Percentiles rank a stretch among this genome's conserved stretches.
Conservation (phyloP, 2,113 vertebrate species). For the Halcyon senegalensis region DNA sequence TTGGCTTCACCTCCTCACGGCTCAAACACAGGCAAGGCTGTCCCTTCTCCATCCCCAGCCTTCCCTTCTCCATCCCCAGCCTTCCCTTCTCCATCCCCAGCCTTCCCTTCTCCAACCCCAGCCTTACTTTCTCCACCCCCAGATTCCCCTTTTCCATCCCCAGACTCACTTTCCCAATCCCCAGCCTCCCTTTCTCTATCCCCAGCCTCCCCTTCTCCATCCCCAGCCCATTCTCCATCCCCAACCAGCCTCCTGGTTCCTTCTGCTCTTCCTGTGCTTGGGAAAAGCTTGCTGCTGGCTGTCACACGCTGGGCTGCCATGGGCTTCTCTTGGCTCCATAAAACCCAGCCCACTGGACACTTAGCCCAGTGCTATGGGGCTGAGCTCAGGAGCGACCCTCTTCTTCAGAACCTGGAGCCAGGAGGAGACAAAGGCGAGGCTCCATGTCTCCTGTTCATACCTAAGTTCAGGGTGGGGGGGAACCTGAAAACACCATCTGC, state of each 20-base stretch:
- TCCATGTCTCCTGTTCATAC: neutral
- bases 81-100: neutral
- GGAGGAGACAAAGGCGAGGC: neutral
- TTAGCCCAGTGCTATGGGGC: neutral
- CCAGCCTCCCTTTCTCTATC: no score
- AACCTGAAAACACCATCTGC: neutral
- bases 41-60: neutral
- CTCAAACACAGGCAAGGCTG: neutral
- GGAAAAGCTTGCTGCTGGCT: neutral
- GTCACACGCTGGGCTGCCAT: accelerated
- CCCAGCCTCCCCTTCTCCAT: no score
- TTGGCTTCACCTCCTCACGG: neutral
- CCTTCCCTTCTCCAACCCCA: neutral
- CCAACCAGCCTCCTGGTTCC: neutral
- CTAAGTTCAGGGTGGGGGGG: neutral
- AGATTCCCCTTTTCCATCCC: neutral
- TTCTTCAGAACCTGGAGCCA: neutral
- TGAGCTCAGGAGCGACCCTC: neutral
- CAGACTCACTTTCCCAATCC: neutral
- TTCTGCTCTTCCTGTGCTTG: neutral
- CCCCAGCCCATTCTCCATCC: accelerated
- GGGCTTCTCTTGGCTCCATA: neutral
- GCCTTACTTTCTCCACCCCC: neutral
- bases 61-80: neutral
- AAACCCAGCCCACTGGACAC: neutral